Evolutionary conservation across 2,888 invertebrate genomes (phyloP).

Genomic region (Agapetus fuscipes): DNA sequence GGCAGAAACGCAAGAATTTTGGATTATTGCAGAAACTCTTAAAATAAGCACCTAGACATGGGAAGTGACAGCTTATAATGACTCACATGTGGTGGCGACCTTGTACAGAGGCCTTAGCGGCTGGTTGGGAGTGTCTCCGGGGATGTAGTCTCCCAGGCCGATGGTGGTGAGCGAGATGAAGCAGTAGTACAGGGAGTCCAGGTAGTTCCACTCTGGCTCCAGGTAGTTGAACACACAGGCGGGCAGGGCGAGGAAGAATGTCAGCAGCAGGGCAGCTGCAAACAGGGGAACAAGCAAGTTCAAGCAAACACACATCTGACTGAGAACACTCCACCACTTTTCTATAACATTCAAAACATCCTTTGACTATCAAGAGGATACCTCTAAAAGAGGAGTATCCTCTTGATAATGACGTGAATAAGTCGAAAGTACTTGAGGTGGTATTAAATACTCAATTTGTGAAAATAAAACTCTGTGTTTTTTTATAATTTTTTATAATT

Average conservation of each 20-base stretch:
- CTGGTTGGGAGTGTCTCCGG: conserved; percentile 69
- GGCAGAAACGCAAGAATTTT: too few species aligned
- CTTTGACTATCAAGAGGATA: neutral
- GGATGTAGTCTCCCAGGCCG: conserved; percentile 83
- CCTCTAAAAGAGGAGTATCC: too few species aligned
- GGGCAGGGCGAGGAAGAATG: conserved; percentile 63
- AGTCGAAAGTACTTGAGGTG: too few species aligned
- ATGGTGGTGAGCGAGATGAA: conserved; percentile 86
- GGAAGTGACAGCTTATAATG: too few species aligned
- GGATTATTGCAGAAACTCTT: too few species aligned
- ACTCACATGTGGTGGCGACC: conserved; percentile 66
- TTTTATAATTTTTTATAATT: too few species aligned
- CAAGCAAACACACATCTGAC: neutral
- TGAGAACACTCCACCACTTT: neutral
- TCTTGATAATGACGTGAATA: too few species aligned
- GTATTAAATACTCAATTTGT: too few species aligned
- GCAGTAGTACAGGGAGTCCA: conserved; percentile 86
- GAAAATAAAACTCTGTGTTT: too few species aligned
- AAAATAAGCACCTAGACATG: too few species aligned
- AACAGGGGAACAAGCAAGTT: too few species aligned
- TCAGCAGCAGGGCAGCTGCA: conserved; percentile 44
- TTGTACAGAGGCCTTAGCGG: conserved; percentile 74
- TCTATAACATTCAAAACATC: neutral
- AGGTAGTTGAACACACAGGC: conserved; percentile 63
- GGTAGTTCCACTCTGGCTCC: conserved; percentile 74